phyloP scores from a whole-genome alignment of 2,888 invertebrate species.

The Fragum fragum region DNA sequence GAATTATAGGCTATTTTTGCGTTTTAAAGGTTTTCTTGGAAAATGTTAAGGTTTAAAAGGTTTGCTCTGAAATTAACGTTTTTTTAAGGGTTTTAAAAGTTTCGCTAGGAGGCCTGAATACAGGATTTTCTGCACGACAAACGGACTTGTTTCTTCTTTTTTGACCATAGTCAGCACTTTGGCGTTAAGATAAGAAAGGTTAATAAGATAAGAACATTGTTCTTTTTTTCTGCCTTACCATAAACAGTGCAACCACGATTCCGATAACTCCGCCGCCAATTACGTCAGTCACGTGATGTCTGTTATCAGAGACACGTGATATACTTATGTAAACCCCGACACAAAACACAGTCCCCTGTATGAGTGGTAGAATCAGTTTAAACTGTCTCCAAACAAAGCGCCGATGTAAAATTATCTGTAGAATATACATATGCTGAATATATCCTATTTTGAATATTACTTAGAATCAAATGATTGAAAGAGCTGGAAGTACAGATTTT shows the following conservation, averaged over 20 bases:
- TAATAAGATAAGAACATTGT: background rate
- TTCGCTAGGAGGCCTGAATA: background rate
- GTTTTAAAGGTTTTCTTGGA: no score
- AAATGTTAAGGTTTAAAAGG: no score
- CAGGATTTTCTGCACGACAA: background rate
- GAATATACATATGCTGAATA: no score
- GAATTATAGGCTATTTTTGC: no score
- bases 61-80: no score
- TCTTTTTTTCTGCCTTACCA: slow-evolving; percentile 47
- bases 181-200: background rate
- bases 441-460: no score
- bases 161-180: background rate
- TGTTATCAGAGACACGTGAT: slow-evolving; percentile 97
- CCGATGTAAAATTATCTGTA: slow-evolving; percentile 69
- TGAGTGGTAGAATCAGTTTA: slow-evolving; percentile 92
- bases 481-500: no score
- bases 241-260: slow-evolving; percentile 84
- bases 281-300: slow-evolving; percentile 99
- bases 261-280: slow-evolving; percentile 91
- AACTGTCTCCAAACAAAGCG: slow-evolving; percentile 53
- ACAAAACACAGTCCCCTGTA: slow-evolving; percentile 93
- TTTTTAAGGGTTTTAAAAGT: background rate
- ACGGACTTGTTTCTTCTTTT: background rate
- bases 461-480: no score
- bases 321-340: slow-evolving; percentile 90